Percentiles rank a stretch among this genome's conserved stretches.
Evolutionary conservation across 1,140 invertebrate species (phyloP).

Genomic region (Orchestia grillus): DNA sequence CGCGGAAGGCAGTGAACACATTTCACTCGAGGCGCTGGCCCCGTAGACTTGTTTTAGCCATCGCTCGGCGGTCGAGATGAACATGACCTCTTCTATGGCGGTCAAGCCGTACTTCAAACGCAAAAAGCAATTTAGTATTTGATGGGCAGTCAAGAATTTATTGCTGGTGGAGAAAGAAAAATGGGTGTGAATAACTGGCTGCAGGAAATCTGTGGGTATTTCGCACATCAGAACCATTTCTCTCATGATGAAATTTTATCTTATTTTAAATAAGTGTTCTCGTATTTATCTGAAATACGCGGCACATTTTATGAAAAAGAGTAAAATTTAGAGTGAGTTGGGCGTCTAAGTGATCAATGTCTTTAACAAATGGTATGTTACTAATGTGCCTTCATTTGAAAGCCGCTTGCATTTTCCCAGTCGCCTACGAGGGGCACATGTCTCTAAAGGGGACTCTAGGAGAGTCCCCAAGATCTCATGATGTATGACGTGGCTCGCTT

Average conservation of each 20-base stretch:
- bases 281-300: neutral
- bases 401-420: too few species aligned
- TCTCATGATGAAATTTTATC: neutral
- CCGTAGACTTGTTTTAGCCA: neutral
- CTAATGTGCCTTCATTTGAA: too few species aligned
- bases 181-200: neutral
- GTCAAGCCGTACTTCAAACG: neutral
- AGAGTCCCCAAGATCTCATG: too few species aligned
- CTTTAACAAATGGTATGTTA: too few species aligned
- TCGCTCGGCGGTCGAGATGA: neutral
- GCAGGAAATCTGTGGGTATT: neutral
- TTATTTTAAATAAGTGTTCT: neutral
- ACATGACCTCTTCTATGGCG: neutral
- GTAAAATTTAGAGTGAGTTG: neutral
- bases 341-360: too few species aligned
- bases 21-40: neutral
- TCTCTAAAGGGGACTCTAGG: too few species aligned
- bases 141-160: neutral
- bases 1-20: neutral
- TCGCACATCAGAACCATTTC: neutral
- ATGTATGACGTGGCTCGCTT: too few species aligned
- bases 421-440: too few species aligned
- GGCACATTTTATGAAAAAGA: neutral
- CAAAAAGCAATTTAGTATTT: neutral
- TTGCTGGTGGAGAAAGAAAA: neutral